These are phyloP conservation scores for Drosophila lacertosa DNA, from an alignment of 1,140 invertebrate species.

Conservation along the genomic window DNA sequence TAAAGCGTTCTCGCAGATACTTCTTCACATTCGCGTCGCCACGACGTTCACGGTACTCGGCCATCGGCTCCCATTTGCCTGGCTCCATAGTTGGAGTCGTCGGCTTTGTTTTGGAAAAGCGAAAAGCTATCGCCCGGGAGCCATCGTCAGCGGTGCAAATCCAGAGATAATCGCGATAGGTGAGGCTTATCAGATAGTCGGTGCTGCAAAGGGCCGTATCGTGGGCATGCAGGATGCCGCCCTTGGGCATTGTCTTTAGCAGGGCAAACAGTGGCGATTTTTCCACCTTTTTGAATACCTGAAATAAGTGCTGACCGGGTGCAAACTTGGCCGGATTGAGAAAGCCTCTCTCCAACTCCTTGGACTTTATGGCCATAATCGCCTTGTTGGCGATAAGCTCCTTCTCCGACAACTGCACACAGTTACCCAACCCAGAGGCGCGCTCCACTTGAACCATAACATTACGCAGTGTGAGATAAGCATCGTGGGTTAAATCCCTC, in stretches of 20 bases:
- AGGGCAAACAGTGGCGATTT: slow-evolving; percentile 88
- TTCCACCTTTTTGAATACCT: slow-evolving; percentile 86
- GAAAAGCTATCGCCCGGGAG: slow-evolving; percentile 68
- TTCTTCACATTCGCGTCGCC: slow-evolving; percentile 38
- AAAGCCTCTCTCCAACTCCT: slow-evolving; percentile 40
- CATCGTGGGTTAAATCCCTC: slow-evolving; percentile 31
- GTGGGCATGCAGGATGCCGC: slow-evolving; percentile 89
- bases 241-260: slow-evolving; percentile 89
- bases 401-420: slow-evolving; percentile 29
- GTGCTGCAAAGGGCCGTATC: slow-evolving; percentile 87
- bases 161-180: slow-evolving; percentile 62
- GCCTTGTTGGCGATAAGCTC: slow-evolving; percentile 52
- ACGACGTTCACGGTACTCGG: slow-evolving; percentile 82
- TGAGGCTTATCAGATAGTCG: slow-evolving; percentile 85
- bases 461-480: slow-evolving; percentile 34
- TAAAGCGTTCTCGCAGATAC: slow-evolving; percentile 53
- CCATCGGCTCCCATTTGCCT: slow-evolving; percentile 86
- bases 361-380: slow-evolving; percentile 39
- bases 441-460: slow-evolving; percentile 36
- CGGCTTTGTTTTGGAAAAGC: slow-evolving; percentile 83
- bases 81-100: slow-evolving; percentile 38
- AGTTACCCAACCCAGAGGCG: slow-evolving; percentile 14
- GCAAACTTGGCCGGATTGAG: slow-evolving; percentile 44
- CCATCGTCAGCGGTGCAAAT: slow-evolving; percentile 52
- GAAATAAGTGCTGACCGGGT: slow-evolving; percentile 86